Evolutionary conservation across 2,888 invertebrate genomes (phyloP).

Genomic region (Andrena haemorrhoa): DNA sequence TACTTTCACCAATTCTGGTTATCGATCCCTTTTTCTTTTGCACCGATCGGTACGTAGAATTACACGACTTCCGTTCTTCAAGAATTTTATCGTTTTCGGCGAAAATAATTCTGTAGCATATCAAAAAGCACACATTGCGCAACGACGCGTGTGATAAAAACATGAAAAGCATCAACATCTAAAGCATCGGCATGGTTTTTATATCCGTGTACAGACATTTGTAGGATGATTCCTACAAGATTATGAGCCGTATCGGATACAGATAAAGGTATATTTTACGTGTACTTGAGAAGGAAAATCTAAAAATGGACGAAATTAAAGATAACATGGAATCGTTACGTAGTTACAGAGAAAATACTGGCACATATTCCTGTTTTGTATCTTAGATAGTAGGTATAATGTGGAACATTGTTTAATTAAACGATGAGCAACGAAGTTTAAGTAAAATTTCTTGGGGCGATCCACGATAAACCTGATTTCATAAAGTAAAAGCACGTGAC

Average conservation of each 20-base stretch:
- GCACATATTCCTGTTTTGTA: too few relatives aligned
- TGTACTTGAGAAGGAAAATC: too few relatives aligned
- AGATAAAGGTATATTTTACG: not conserved
- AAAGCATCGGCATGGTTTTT: not conserved
- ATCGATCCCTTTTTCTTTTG: constrained; percentile 1
- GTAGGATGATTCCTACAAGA: not conserved
- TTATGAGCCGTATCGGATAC: not conserved
- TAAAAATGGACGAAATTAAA: too few relatives aligned
- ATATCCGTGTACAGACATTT: not conserved
- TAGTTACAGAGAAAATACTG: too few relatives aligned
- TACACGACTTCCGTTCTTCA: constrained; percentile 1
- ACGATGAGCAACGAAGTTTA: not conserved
- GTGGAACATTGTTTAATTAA: not conserved
- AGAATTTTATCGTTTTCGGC: not conserved
- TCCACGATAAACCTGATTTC: constrained; percentile 28
- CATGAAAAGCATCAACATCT: not conserved
- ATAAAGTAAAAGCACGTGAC: constrained; percentile 47
- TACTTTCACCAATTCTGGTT: constrained; percentile 67
- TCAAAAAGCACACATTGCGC: not conserved
- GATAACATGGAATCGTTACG: too few relatives aligned
- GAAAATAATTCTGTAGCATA: not conserved
- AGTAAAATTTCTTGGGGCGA: not conserved
- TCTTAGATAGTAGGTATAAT: too few relatives aligned
- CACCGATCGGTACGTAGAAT: not conserved
- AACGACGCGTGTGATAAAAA: not conserved